Percentiles rank a stretch among this genome's conserved stretches.
Conservation (phyloP, 2,888 invertebrate species). For the Oscheius sp. region DNA sequence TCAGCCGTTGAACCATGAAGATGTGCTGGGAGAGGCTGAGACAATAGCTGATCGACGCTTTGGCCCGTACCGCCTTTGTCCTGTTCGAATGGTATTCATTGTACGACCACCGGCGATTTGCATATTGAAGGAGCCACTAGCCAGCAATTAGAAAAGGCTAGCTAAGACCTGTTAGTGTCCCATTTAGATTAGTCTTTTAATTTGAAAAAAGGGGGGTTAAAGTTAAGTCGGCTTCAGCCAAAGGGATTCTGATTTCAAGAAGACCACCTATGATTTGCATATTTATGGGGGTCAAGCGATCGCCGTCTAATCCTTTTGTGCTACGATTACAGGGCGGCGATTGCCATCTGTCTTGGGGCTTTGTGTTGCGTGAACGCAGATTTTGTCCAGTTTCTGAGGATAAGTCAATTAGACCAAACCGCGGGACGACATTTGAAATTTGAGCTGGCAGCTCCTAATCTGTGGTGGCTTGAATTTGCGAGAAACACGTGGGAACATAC, state of each 20-base stretch:
- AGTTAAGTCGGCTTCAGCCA: neutral
- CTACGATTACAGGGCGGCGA: constrained; percentile 31
- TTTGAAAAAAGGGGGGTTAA: neutral
- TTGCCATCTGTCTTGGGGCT: constrained; percentile 29
- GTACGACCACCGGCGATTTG: constrained; percentile 26
- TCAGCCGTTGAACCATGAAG: constrained; percentile 8
- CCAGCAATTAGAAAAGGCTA: constrained; percentile 2
- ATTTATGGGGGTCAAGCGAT: constrained; percentile 30
- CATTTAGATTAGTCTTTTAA: neutral
- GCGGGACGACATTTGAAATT: constrained; percentile 18
- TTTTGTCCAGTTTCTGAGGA: constrained; percentile 19
- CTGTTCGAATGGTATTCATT: constrained; percentile 21
- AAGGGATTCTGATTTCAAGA: neutral
- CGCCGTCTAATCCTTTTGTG: constrained; percentile 30
- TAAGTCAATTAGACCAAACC: constrained; percentile 27
- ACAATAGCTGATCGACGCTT: constrained; percentile 16
- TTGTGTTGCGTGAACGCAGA: constrained; percentile 26
- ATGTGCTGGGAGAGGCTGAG: constrained; percentile 22
- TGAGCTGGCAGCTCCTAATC: constrained; percentile 18
- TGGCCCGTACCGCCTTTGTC: constrained; percentile 24
- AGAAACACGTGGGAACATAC: neutral
- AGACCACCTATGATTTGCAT: constrained; percentile 26
- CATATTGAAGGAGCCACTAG: constrained; percentile 17
- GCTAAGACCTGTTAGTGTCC: too few species aligned
- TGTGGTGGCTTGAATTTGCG: constrained; percentile 1